phyloP scores from a whole-genome alignment of 2,113 vertebrate genomes.

The Zosterops lateralis region DNA sequence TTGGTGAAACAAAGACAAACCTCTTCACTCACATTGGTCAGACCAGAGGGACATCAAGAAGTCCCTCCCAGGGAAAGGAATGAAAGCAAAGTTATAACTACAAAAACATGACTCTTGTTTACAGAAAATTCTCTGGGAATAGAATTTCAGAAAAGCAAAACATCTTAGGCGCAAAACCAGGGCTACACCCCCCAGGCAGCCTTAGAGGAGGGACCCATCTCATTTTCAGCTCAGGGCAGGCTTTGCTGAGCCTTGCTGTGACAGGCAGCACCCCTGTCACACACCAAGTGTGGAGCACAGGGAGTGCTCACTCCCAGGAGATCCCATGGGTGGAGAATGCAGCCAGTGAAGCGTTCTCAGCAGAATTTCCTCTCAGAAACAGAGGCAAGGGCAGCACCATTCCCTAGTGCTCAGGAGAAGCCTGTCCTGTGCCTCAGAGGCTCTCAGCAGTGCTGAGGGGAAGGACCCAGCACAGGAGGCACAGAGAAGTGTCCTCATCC shows the following conservation, averaged over 20 bases:
- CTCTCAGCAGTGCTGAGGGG: background rate
- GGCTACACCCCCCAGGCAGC: background rate
- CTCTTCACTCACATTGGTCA: too few species aligned
- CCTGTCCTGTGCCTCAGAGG: background rate
- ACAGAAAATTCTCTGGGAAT: too few species aligned
- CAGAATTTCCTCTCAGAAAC: background rate
- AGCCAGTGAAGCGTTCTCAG: background rate
- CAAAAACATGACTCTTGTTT: too few species aligned
- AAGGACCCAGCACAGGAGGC: background rate
- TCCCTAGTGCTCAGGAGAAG: background rate
- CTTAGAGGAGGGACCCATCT: background rate
- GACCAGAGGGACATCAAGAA: too few species aligned
- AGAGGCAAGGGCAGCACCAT: background rate
- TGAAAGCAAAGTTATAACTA: too few species aligned
- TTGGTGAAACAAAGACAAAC: too few species aligned
- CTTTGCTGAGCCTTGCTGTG: background rate
- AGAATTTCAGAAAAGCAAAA: too few species aligned
- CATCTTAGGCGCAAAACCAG: too few species aligned
- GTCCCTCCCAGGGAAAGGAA: too few species aligned
- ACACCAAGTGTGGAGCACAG: accelerated
- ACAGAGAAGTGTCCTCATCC: background rate
- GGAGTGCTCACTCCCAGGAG: accelerated
- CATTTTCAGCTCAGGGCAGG: accelerated
- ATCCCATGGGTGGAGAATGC: accelerated
- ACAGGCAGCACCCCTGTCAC: background rate